Evolutionary conservation across 23 tunicate species (phyloP), one percentile per base, ranked within the genome.

Genomic region (Halocynthia aurantium): DNA sequence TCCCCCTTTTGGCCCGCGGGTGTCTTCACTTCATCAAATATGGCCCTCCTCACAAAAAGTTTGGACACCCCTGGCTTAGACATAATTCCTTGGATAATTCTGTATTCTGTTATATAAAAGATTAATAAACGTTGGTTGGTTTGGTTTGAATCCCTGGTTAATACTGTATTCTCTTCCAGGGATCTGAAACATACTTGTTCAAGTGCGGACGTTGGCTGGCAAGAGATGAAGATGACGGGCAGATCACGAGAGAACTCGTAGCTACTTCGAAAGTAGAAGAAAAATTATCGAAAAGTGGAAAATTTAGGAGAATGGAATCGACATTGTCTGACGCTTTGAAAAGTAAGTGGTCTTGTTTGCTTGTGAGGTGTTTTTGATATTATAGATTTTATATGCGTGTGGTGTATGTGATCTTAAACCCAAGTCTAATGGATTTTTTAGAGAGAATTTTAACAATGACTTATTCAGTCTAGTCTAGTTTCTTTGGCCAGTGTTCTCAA

Each of bases 201-300:
- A 69, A 61, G 20, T 95, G 99, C 58, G 88, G 85, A 53, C 72
- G 93, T 57, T 96, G 99, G 99, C 60, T 96, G 62, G 99, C 99
- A 52, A 81, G 96, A 44, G 99, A 96, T 75, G 99, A 96, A 63
- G 99, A 96, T 54, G 99, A 96, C 70, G 96, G 96, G 8, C 93
- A 89, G 85, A 96, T 96, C 22, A 93, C 90, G 20, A 73, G 99
- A 49, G 99, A 96, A 61, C 82, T 96, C 22, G 96, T 86, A 50
- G 93, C 99, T 6, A 82, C 95, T 6, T 79, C 76, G 61, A 52
- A 87, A n/a, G 82, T 92, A 6, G 81, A 92, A 56, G 88, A 89
- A 55, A 73, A 83, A 62, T 50, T 85, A 70, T 86, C 85, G n/a
- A 82, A 70, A 50, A 83, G 78, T 12, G 96, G 96, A 72, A 71